Base-by-base conservation (phyloP, 2,797 vertebrate genomes). In the Lagocephalus sceleratus region DNA sequence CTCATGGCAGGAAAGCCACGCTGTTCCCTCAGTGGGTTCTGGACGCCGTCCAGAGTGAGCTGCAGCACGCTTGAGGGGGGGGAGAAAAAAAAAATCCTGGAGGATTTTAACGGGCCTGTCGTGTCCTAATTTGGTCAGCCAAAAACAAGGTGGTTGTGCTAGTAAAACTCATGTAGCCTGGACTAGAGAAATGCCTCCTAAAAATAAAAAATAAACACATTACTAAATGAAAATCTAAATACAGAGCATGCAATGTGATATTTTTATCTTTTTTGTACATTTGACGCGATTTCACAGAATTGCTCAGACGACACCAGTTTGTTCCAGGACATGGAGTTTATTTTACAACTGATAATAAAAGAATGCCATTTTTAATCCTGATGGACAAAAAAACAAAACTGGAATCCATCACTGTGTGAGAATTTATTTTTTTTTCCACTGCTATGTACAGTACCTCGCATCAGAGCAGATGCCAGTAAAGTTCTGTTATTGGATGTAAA, bases 291-390 rank as follows among this genome's bases (percentile, higher is more conserved):
- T 62, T 47, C 20, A 44, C 39, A 54, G 25, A 69, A 74, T 78
- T 63, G 85, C 63, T 68, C 71, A 82, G 51, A 75, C 55, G 86
- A 90, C 90, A 88, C 87, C 71, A 65, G 68, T 86, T 92, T 91
- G 90, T 92, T 93, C 93, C 92, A 94, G 93, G 92, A 97, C 93
- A 90, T 93, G 92, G 92, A 92, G 85, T 98, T 98, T 98, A 98
- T 98, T 98, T 94, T 94, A 98, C 95, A 98, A 92, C 94, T 90
- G 91, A 95, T 91, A 89, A 82, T 83, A 89, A 89, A 95, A 95
- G 91, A 94, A 94, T 91, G 90, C 81, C 84, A 92, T 93, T 93
- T 90, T 91, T 90, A 91, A 92, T 94, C 93, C 95, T 91, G 94
- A 90, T 92, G 92, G 90, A 90, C n/a, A 89, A 93, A 94, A 90